phyloP scores from a whole-genome alignment of 2,113 vertebrate species.

The Microtus oregoni region DNA sequence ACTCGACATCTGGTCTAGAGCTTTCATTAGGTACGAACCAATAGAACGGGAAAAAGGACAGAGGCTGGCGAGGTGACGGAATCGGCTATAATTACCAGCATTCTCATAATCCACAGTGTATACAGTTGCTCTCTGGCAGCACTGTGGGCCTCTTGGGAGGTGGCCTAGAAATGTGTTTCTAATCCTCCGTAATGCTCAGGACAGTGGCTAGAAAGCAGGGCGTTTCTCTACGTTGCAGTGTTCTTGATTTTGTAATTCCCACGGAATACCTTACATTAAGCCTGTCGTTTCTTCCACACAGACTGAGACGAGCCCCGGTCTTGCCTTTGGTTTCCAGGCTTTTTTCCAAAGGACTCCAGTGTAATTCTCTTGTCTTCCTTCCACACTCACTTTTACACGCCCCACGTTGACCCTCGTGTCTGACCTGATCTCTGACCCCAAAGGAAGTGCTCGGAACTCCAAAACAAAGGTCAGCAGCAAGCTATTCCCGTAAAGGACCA shows the following conservation, averaged over 20 bases:
- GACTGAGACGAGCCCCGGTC: neutral
- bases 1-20: neutral
- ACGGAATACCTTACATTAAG: neutral
- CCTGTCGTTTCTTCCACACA: neutral
- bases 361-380: neutral
- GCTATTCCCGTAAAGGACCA: neutral
- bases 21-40: neutral
- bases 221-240: neutral
- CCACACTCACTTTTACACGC: neutral
- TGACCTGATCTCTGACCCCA: neutral
- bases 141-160: neutral
- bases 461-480: neutral
- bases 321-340: neutral
- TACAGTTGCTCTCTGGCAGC: neutral
- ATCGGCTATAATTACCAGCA: neutral
- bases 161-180: neutral
- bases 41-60: neutral
- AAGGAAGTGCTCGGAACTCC: neutral
- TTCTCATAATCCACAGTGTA: neutral
- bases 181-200: neutral
- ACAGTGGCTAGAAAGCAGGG: neutral
- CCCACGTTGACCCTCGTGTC: neutral
- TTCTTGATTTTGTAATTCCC: neutral
- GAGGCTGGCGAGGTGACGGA: neutral
- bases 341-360: neutral